These are phyloP conservation scores for Diogma glabrata DNA, from an alignment of 2,888 invertebrate species.

Conservation along the genomic window DNA sequence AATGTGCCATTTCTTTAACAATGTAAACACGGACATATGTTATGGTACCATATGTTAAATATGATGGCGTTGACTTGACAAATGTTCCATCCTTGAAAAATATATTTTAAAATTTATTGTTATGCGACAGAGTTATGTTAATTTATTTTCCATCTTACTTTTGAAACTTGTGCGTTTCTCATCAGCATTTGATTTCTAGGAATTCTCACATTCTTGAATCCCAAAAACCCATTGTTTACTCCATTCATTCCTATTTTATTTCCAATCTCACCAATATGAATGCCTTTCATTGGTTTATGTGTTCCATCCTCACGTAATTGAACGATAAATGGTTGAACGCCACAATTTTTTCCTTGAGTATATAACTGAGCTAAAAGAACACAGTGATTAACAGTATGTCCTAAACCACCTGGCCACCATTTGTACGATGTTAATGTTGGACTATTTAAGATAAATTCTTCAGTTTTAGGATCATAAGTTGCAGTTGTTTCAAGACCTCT, in stretches of 20 bases:
- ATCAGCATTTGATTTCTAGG: constrained; percentile 87
- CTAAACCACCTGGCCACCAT: constrained; percentile 96
- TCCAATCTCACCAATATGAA: constrained; percentile 91
- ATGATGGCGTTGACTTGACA: constrained; percentile 68
- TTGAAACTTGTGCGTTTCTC: constrained; percentile 77
- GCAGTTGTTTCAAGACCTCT: constrained; percentile 89
- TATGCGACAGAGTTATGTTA: neutral
- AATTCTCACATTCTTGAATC: constrained; percentile 76
- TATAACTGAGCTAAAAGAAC: constrained; percentile 86
- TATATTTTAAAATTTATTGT: constrained; percentile 27
- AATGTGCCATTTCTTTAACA: constrained; percentile 63
- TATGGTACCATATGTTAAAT: constrained; percentile 86
- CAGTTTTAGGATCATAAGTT: constrained; percentile 67
- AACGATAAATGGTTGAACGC: constrained; percentile 88
- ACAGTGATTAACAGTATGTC: constrained; percentile 86
- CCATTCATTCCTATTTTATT: constrained; percentile 87
- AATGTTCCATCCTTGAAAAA: constrained; percentile 65
- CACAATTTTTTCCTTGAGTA: constrained; percentile 70
- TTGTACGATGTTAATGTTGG: constrained; percentile 84
- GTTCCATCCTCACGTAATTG: constrained; percentile 82
- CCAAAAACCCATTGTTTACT: constrained; percentile 87
- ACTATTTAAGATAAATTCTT: constrained; percentile 80
- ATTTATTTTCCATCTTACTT: constrained; percentile 42
- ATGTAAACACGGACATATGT: constrained; percentile 85
- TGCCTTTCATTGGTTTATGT: constrained; percentile 74